Conservation (phyloP, 2,888 invertebrate genomes). For the Alloplasta piceator region DNA sequence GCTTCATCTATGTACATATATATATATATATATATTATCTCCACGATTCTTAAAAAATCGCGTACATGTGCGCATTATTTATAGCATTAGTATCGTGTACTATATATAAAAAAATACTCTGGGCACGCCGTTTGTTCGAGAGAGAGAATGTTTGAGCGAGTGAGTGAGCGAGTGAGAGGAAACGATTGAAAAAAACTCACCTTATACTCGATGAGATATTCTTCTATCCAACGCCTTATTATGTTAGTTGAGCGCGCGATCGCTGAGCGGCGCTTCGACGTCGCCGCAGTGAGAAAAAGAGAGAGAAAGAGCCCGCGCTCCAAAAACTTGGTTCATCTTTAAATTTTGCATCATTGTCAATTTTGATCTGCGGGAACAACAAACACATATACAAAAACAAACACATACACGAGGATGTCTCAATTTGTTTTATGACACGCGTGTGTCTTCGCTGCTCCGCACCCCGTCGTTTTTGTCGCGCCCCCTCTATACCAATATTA, state of each 20-base stretch:
- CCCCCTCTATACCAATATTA: not conserved
- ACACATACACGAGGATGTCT: too few relatives aligned
- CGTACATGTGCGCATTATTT: constrained; percentile 25
- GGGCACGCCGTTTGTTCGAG: not conserved
- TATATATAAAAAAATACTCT: constrained; percentile 13
- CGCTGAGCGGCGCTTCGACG: too few relatives aligned
- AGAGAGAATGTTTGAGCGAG: not conserved
- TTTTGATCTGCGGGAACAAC: too few relatives aligned
- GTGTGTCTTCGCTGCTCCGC: not conserved
- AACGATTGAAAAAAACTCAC: not conserved
- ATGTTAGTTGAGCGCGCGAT: constrained; percentile 36
- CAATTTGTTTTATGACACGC: too few relatives aligned
- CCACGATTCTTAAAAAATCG: constrained; percentile 29
- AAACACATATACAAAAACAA: too few relatives aligned
- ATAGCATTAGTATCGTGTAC: constrained; percentile 22
- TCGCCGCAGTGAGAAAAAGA: too few relatives aligned
- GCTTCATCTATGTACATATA: not conserved
- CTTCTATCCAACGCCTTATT: constrained; percentile 41
- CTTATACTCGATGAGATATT: not conserved
- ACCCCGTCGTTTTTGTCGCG: not conserved
- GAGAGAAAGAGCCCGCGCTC: constrained; percentile 2
- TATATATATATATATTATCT: constrained; percentile 30
- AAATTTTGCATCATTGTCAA: too few relatives aligned
- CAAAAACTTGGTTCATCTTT: not conserved
- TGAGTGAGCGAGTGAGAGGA: constrained; percentile 1